Evolutionary conservation across 2,113 vertebrate genomes (phyloP).

Genomic region (Stegastes partitus): DNA sequence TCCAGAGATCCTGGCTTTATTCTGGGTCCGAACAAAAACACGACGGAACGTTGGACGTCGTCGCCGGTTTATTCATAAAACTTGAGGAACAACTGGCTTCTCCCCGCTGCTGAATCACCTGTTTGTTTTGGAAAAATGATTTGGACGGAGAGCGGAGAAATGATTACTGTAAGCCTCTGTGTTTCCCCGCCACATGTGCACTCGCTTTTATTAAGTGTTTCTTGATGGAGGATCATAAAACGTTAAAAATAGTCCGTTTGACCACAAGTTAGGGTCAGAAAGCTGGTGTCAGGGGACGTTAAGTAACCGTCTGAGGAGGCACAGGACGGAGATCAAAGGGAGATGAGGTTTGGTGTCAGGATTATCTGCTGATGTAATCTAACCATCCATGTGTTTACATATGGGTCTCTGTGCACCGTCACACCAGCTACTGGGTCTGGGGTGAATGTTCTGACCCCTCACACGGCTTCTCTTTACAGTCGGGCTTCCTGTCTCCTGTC

Average conservation of each 20-base stretch:
- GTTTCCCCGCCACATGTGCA: conserved; percentile 31
- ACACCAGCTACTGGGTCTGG: neutral
- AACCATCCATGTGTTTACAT: too few species aligned
- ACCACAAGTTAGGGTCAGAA: conserved; percentile 34
- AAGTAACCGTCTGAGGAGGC: conserved; percentile 23
- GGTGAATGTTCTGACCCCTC: conserved; percentile 33
- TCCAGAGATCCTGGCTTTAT: conserved; percentile 52
- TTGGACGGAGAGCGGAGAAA: conserved; percentile 28
- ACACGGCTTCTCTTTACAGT: conserved; percentile 46
- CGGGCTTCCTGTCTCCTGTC: conserved; percentile 87
- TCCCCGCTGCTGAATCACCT: conserved; percentile 74
- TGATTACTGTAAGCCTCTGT: conserved; percentile 61
- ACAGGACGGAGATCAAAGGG: neutral
- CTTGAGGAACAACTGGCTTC: conserved; percentile 40
- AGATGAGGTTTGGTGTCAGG: neutral
- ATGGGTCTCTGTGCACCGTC: too few species aligned
- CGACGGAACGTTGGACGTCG: conserved; percentile 65
- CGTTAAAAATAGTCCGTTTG: conserved; percentile 50
- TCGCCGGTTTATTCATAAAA: conserved; percentile 61
- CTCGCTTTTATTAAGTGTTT: conserved; percentile 63
- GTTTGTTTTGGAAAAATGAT: conserved; percentile 79
- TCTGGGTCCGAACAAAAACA: conserved; percentile 60
- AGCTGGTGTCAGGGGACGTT: conserved; percentile 20
- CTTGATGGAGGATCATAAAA: conserved; percentile 61
- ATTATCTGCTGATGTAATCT: too few species aligned